Percentiles rank a stretch among this genome's conserved stretches.
These are phyloP conservation scores for Caenorhabditis remanei DNA, from an alignment of 1,140 invertebrate genomes.

Conservation along the genomic window DNA sequence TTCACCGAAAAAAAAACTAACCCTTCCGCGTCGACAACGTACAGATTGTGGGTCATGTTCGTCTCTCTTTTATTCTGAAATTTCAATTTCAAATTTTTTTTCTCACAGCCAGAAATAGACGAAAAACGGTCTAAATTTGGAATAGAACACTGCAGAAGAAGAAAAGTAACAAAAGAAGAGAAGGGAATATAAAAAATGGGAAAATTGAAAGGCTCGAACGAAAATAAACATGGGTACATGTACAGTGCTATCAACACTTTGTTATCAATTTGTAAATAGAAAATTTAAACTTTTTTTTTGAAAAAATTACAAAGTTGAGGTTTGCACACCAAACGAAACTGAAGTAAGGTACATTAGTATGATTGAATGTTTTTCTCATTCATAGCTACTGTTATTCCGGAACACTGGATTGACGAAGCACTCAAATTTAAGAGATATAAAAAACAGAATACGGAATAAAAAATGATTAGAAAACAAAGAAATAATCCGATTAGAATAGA, in stretches of 20 bases:
- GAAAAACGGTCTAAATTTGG: not conserved
- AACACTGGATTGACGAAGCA: too few species aligned
- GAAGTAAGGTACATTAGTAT: too few species aligned
- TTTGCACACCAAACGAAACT: too few species aligned
- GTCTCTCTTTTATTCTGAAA: conserved; percentile 46
- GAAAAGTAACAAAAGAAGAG: not conserved
- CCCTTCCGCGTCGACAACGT: not conserved
- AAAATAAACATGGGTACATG: conserved; percentile 7
- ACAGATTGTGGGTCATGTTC: conserved; percentile 4
- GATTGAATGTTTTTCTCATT: too few species aligned
- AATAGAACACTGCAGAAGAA: not conserved
- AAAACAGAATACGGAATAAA: too few species aligned
- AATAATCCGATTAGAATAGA: too few species aligned
- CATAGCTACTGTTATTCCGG: too few species aligned
- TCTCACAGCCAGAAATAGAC: not conserved
- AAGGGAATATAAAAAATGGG: not conserved
- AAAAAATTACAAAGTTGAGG: too few species aligned
- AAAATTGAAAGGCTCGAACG: not conserved
- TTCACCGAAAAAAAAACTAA: not conserved
- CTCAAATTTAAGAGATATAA: too few species aligned
- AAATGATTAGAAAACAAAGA: too few species aligned
- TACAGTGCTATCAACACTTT: not conserved
- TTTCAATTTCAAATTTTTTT: not conserved
- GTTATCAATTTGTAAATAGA: conserved; percentile 23
- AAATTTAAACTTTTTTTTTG: not conserved